Conservation (phyloP, 1,140 invertebrate species). For the Vanessa tameamea region DNA sequence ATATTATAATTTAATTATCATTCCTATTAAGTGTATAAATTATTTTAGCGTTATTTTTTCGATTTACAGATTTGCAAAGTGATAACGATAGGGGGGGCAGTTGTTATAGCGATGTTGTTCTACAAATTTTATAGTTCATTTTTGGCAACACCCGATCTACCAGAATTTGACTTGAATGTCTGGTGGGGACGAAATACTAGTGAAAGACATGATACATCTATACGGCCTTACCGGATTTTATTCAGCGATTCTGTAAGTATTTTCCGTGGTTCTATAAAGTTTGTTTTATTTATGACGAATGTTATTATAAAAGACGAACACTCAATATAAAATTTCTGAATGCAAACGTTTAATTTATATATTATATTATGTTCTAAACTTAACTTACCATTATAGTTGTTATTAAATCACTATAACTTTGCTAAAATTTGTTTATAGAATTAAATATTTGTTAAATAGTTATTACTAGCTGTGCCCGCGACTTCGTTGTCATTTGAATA, state of each 20-base stretch:
- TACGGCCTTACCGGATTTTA: constrained; percentile 57
- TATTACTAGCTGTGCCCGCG: no score
- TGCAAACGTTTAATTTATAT: no score
- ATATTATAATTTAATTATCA: no score
- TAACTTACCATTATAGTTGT: no score
- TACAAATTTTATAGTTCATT: constrained; percentile 46
- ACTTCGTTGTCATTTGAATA: no score
- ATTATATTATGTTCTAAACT: no score
- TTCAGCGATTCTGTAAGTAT: constrained; percentile 55
- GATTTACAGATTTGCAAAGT: constrained; percentile 42
- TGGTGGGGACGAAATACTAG: constrained; percentile 58
- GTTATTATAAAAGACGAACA: no score
- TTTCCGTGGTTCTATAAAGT: neutral
- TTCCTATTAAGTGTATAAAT: neutral
- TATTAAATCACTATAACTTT: no score
- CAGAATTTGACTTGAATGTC: constrained; percentile 51
- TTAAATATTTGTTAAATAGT: no score
- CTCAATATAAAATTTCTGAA: no score
- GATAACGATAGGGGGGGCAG: constrained; percentile 28
- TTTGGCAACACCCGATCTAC: constrained; percentile 50
- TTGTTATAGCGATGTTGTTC: constrained; percentile 33
- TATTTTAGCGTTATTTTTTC: neutral
- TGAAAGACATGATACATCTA: constrained; percentile 44
- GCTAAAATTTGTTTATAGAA: no score
- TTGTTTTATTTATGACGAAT: no score